Base-by-base conservation (phyloP, 2,113 vertebrate genomes). In the Pachypanchax playfairii region DNA sequence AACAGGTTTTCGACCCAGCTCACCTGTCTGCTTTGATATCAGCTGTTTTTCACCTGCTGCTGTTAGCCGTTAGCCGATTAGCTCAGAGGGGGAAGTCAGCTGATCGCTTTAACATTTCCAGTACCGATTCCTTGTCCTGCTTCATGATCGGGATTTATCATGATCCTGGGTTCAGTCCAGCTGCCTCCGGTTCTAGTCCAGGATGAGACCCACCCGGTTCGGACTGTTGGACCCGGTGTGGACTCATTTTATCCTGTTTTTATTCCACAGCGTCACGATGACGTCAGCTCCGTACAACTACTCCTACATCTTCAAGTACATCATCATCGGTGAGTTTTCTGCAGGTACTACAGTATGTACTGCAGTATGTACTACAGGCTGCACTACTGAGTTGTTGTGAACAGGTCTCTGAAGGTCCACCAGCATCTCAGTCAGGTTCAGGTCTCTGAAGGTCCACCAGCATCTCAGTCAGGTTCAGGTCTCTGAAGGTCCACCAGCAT, bases 291-390 rank as follows among this genome's bases (percentile, higher is more conserved):
- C 97, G 54, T 99, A 99, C 92, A 99, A 99, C 91, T 98, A 99
- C 78, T 98, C 96, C 73, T 99, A 98, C 93, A 99, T 99, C 93
- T 99, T 99, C 89, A 99, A 99, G 74, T 98, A 99, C 91, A 99
- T 99, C 93, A 99, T 99, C 82, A 99, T 99, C 80, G 97, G 97
- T 99, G 88, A 98, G 96, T 94, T 5, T 14, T 14, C 2, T n/a
- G n/a, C n/a, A n/a, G n/a, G n/a, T n/a, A n/a, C n/a, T n/a, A n/a
- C n/a, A n/a, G n/a, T n/a, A n/a, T n/a, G n/a, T n/a, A n/a, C n/a
- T n/a, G n/a, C n/a, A n/a, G n/a, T n/a, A n/a, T n/a, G n/a, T n/a
- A n/a, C n/a, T n/a, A n/a, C n/a, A n/a, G n/a, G n/a, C n/a, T n/a
- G n/a, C n/a, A n/a, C n/a, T n/a, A n/a, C n/a, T n/a, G n/a, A n/a